Conservation (phyloP, 2,888 invertebrate genomes). For the Pristionchus maxplancki region DNA sequence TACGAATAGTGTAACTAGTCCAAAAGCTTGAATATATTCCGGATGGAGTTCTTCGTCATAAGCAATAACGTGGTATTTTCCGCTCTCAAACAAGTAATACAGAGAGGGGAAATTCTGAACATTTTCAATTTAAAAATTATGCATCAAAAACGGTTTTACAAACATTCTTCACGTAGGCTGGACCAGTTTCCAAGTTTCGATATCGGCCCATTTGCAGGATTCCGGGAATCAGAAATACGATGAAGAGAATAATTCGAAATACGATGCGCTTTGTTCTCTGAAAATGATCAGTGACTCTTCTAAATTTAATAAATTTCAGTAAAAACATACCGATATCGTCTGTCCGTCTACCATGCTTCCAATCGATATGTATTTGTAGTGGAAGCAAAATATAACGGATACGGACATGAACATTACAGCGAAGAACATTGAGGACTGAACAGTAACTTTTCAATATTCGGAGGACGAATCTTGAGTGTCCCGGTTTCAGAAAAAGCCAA, state of each 20-base stretch:
- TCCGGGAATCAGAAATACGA: not conserved
- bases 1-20: not conserved
- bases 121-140: not conserved
- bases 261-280: not conserved
- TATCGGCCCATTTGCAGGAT: not conserved
- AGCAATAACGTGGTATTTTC: not conserved
- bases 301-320: too few relatives aligned
- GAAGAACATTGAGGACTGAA: not conserved
- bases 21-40: not conserved
- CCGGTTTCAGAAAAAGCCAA: too few relatives aligned
- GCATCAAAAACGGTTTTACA: not conserved
- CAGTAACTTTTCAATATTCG: not conserved
- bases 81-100: not conserved
- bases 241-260: not conserved
- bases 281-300: not conserved
- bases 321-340: not conserved
- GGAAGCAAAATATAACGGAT: not conserved
- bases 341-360: not conserved
- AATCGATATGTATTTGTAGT: not conserved
- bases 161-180: not conserved
- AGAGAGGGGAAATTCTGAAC: not conserved
- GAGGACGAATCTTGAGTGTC: not conserved
- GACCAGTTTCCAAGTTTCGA: not conserved
- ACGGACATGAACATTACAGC: not conserved
- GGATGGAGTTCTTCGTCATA: not conserved